A percentile compares a stretch with the other conserved stretches of the same genome.
phyloP scores from a whole-genome alignment of 2,113 vertebrate genomes.

The Paracanthobrama guichenoti region DNA sequence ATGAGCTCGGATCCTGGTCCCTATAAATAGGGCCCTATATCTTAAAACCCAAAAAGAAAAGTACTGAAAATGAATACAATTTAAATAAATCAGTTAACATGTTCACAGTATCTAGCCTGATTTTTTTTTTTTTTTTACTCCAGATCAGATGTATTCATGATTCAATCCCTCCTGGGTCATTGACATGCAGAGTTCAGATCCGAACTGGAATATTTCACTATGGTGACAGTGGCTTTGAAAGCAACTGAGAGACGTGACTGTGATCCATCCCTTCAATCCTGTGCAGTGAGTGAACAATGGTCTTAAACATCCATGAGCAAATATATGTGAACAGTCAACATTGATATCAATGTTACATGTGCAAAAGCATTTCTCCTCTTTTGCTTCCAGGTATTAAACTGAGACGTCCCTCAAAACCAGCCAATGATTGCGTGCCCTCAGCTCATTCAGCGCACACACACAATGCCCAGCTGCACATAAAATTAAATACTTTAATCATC shows the following conservation, averaged over 20 bases:
- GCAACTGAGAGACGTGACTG: background rate
- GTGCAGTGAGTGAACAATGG: background rate
- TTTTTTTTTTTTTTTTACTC: background rate
- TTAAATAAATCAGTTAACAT: background rate
- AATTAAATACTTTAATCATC: background rate
- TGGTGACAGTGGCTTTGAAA: background rate
- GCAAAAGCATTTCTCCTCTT: background rate
- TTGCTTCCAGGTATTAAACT: background rate
- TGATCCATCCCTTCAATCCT: background rate
- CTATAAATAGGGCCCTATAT: too few species aligned
- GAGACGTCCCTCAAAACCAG: background rate
- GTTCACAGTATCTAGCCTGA: background rate
- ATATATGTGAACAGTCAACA: background rate
- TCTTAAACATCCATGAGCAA: background rate
- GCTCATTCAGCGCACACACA: background rate
- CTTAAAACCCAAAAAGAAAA: background rate
- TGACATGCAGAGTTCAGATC: background rate
- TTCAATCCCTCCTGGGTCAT: background rate
- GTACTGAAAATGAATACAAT: background rate
- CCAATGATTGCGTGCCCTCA: background rate
- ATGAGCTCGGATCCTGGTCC: too few species aligned
- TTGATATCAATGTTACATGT: background rate
- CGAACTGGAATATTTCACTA: background rate
- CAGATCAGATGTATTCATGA: background rate
- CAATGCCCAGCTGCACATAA: background rate